Evolutionary conservation across 1,140 invertebrate species (phyloP), one percentile per base, ranked within the genome.

Genomic region (Spodoptera frugiperda): DNA sequence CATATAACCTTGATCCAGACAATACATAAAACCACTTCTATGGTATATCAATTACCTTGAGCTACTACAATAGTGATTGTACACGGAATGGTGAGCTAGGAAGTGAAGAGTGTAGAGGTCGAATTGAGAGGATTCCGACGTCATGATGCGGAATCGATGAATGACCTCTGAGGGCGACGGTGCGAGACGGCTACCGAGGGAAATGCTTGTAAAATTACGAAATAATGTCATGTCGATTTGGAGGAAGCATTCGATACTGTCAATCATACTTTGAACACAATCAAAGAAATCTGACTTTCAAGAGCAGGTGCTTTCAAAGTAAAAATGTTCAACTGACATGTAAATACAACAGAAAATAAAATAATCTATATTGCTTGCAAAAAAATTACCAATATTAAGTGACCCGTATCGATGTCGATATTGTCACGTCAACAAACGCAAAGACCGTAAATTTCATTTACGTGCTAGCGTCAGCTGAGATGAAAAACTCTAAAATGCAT

Each of bases 351-450:
- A 14, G 14, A 48, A 14, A 48, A 12, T 25, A 49, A 30, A 77
- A 86, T 84, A 87, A 87, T 84, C 84, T 82, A 17, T 63, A 19
- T n/a, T 3, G 15, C 21, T 67, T 79, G 84, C 87, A 84, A 86
- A 87, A 88, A 84, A 80, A 81, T 85, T 86, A 82, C 81, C 80
- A 85, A 85, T 85, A 85, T 87, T 82, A 86, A 81, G 84, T 74
- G 55, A 74, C 79, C 83, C 85, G 85, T 74, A 76, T 87, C 85
- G 77, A 84, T 75, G 78, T 80, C 85, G 76, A 88, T 88, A 89
- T 88, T 78, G 88, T 88, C 89, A 89, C 89, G 88, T 88, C 87
- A 84, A 80, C 85, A 86, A 76, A 81, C 61, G 82, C 86, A 83
- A 79, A 68, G 84, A 88, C 80, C 90, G 87, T 91, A 81, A 84